phyloP scores from a whole-genome alignment of 2,888 invertebrate species.

The Lutraria lutraria region DNA sequence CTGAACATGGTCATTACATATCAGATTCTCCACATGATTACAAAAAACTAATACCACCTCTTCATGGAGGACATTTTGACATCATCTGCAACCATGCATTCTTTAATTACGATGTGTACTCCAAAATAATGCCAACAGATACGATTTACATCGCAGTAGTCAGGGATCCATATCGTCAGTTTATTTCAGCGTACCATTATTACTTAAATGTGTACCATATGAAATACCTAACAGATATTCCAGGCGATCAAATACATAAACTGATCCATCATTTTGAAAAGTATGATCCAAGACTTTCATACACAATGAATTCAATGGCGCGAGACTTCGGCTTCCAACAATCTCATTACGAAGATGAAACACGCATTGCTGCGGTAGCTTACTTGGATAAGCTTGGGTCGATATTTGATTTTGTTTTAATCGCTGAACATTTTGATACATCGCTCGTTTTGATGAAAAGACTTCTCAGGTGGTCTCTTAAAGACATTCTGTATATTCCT shows the following conservation, averaged over 20 bases:
- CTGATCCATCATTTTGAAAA: neutral
- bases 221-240: conserved; percentile 10
- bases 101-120: conserved; percentile 39
- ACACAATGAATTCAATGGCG: conserved; percentile 43
- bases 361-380: neutral
- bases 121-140: conserved; percentile 39
- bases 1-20: conserved; percentile 30
- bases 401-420: conserved; percentile 45
- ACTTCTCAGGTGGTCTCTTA: conserved; percentile 31
- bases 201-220: conserved; percentile 28
- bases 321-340: conserved; percentile 32
- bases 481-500: conserved; percentile 43
- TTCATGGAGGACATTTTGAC: conserved; percentile 34
- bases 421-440: conserved; percentile 47
- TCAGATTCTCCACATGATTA: neutral
- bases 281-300: conserved; percentile 23
- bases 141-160: conserved; percentile 34
- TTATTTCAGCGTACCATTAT: conserved; percentile 38
- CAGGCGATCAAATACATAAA: conserved; percentile 28
- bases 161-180: conserved; percentile 29
- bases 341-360: neutral
- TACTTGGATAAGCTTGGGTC: conserved; percentile 21
- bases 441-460: conserved; percentile 46
- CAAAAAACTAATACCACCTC: neutral
- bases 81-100: conserved; percentile 49